A percentile compares a stretch with the other conserved stretches of the same genome.
These are phyloP conservation scores for Chlamydotis undulata DNA, from an alignment of 2,113 vertebrate species.

Conservation along the genomic window DNA sequence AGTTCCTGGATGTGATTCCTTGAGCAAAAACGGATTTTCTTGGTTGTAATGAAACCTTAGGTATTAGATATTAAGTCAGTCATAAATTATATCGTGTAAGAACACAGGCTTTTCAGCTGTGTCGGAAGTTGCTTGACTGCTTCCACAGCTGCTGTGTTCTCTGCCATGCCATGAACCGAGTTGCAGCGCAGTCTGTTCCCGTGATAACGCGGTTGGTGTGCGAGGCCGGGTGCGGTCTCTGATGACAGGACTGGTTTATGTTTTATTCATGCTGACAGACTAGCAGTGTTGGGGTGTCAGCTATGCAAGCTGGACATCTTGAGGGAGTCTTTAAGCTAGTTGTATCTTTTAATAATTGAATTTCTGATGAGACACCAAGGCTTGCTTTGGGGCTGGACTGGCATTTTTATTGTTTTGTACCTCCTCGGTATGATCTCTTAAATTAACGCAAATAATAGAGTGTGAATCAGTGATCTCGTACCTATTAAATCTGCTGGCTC, in stretches of 20 bases:
- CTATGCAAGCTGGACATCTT: neutral
- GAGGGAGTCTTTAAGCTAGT: neutral
- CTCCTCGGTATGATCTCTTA: neutral
- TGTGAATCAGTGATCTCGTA: rapidly evolving
- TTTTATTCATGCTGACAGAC: neutral
- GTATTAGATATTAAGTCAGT: neutral
- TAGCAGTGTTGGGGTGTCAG: neutral
- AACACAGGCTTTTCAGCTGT: neutral
- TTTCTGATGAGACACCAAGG: neutral
- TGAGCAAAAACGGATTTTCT: neutral
- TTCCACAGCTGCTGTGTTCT: neutral
- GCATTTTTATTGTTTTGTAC: neutral
- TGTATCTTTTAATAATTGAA: neutral
- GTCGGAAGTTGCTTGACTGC: neutral
- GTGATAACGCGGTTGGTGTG: neutral
- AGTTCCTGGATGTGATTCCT: neutral
- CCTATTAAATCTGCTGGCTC: neutral
- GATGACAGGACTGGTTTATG: neutral
- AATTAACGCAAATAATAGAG: neutral
- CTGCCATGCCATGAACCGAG: neutral
- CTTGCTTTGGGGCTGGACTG: neutral
- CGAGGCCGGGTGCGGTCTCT: neutral
- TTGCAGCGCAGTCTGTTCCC: neutral
- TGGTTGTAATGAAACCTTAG: neutral
- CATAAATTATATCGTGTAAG: neutral